Conservation (phyloP, 2,888 invertebrate species). For the Agonopterix alstromeriana region DNA sequence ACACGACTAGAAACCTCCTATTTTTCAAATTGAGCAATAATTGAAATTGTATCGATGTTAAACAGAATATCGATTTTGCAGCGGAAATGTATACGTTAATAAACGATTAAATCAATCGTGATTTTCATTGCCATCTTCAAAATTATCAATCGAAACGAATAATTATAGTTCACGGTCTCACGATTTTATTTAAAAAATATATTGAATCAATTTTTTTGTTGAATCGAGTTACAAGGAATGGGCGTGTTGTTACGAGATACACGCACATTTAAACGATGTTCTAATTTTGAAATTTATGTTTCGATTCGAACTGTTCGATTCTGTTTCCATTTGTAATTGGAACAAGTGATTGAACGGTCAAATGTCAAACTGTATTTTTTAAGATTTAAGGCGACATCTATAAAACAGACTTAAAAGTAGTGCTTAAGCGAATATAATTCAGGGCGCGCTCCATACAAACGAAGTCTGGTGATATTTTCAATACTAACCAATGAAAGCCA, state of each 20-base stretch:
- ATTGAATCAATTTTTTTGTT: conserved; percentile 20
- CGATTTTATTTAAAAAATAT: conserved; percentile 17
- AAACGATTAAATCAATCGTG: conserved; percentile 11
- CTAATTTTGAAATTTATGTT: conserved; percentile 25
- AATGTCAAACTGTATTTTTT: not conserved
- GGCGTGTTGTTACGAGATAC: conserved; percentile 21
- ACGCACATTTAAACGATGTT: conserved; percentile 24
- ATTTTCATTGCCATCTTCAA: conserved; percentile 16
- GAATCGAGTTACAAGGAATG: conserved; percentile 26
- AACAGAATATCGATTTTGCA: not conserved
- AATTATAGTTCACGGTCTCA: conserved; percentile 31
- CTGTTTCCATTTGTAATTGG: conserved; percentile 9
- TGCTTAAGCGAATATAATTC: too few species aligned
- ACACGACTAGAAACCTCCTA: too few species aligned
- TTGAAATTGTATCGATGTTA: not conserved
- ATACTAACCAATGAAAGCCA: too few species aligned
- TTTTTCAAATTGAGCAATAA: not conserved
- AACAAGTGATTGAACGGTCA: conserved; percentile 8
- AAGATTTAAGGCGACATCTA: too few species aligned
- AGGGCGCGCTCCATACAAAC: too few species aligned
- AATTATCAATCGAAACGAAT: conserved; percentile 25
- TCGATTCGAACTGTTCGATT: conserved; percentile 10
- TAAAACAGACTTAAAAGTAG: too few species aligned
- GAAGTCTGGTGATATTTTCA: too few species aligned
- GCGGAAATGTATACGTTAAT: not conserved